Conservation (phyloP, 2,797 vertebrate species). For the Morelia viridis region DNA sequence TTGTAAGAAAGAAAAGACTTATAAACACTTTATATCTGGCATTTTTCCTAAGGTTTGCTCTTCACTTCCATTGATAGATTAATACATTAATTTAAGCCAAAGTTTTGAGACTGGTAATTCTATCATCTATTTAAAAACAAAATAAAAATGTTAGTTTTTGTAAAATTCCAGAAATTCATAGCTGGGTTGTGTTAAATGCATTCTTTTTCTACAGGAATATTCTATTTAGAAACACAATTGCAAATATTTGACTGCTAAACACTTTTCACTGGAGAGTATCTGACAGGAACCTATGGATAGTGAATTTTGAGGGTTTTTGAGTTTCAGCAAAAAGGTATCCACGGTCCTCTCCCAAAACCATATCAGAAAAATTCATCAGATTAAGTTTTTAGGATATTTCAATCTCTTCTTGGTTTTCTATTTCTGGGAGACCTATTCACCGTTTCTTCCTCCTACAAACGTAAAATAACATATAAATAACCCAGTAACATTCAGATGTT, state of each 20-base stretch:
- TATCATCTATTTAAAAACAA: constrained; percentile 71
- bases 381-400: constrained; percentile 79
- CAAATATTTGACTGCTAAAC: constrained; percentile 79
- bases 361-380: constrained; percentile 64
- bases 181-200: constrained; percentile 75
- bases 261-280: constrained; percentile 73
- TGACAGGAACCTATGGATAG: constrained; percentile 73
- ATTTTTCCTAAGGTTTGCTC: constrained; percentile 69
- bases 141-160: constrained; percentile 77
- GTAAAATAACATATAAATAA: constrained; percentile 24
- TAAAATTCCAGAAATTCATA: constrained; percentile 77
- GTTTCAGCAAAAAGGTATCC: constrained; percentile 75
- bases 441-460: constrained; percentile 85
- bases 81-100: constrained; percentile 81
- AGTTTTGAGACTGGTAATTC: constrained; percentile 71
- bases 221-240: constrained; percentile 74
- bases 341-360: constrained; percentile 74
- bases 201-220: constrained; percentile 80
- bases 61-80: constrained; percentile 73
- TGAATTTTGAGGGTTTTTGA: constrained; percentile 75
- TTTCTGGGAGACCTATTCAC: constrained; percentile 94
- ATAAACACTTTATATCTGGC: constrained; percentile 71
- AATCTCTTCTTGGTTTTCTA: constrained; percentile 92
- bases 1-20: constrained; percentile 67
- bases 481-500: not conserved